Percentiles rank a stretch among this genome's conserved stretches.
Evolutionary conservation across 2,888 invertebrate genomes (phyloP).

Genomic region (Eilema griseolum): DNA sequence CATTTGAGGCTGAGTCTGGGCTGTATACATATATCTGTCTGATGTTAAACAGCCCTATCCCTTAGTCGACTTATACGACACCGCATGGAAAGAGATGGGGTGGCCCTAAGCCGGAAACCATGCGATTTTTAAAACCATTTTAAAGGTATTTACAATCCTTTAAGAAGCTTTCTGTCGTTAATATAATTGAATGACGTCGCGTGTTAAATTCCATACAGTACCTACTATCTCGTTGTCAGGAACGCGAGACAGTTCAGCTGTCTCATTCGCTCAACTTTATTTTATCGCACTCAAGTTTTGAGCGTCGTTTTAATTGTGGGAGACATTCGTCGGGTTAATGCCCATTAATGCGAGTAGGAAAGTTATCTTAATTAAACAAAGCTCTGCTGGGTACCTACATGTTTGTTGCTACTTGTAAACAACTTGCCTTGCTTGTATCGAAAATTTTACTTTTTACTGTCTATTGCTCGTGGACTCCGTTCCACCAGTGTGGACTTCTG

Average conservation of each 20-base stretch:
- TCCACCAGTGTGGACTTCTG: no score
- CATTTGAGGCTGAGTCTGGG: no score
- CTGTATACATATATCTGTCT: no score
- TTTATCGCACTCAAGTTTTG: constrained; percentile 50
- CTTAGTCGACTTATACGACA: no score
- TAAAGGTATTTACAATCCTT: no score
- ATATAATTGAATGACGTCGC: constrained; percentile 3
- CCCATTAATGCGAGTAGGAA: constrained; percentile 62
- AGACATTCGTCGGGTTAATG: constrained; percentile 60
- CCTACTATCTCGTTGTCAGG: constrained; percentile 34
- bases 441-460: neutral
- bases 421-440: constrained; percentile 39
- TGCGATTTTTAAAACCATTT: no score
- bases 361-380: constrained; percentile 76
- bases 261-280: constrained; percentile 50
- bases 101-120: no score
- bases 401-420: constrained; percentile 54
- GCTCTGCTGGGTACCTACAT: constrained; percentile 49
- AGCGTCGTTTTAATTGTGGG: constrained; percentile 58
- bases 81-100: no score
- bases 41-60: no score
- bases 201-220: constrained; percentile 22
- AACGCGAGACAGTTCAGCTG: constrained; percentile 34
- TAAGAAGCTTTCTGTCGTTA: neutral
- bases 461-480: no score